Base-by-base conservation (phyloP, 2,888 invertebrate species). In the Melanchra persicariae region DNA sequence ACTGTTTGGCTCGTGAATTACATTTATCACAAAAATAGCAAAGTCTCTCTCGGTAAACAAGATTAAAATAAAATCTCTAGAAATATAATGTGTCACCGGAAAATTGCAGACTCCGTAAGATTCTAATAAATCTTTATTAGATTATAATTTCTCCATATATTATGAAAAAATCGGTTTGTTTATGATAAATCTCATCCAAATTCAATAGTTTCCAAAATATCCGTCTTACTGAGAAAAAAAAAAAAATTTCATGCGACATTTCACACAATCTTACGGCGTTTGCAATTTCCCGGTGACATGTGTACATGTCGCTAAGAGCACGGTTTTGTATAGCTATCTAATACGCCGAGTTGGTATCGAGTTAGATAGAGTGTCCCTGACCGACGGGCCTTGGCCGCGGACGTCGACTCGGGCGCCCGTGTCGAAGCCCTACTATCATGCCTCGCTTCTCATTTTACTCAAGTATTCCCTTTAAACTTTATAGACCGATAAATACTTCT, bases 341-440 rank as follows among this genome's bases (percentile, higher is more conserved):
- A 81, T 74, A 78, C 69, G 83, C 85, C 74, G 81, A 77, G 75
- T 75, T 66, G 15, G 67, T 75, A 73, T 91, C 85, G 89, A 91
- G 92, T 93, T 93, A 93, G 93, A 93, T 90, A 90, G 86, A 86
- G 89, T 90, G 95, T 92, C 95, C 95, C 93, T 95, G 95, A 94
- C 94, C 94, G 94, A 84, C 87, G 89, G 93, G 92, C 95, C 95
- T 95, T 95, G 95, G 91, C 86, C 80, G 92, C 91, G 95, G 93
- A 87, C 94, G 92, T 89, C 93, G 94, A 94, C 94, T 91, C 89
- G 77, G 72, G 71, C 78, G 75, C 81, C 47, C 85, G 77, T 78
- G 80, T 74, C 70, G 45, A 65, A 74, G 73, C 83, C 82, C 82
- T 79, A 79, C 84, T 83, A 84, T 82, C 34, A 69, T 47, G 66